Conservation (phyloP, 2,888 invertebrate species). For the Nemurella pictetii region DNA sequence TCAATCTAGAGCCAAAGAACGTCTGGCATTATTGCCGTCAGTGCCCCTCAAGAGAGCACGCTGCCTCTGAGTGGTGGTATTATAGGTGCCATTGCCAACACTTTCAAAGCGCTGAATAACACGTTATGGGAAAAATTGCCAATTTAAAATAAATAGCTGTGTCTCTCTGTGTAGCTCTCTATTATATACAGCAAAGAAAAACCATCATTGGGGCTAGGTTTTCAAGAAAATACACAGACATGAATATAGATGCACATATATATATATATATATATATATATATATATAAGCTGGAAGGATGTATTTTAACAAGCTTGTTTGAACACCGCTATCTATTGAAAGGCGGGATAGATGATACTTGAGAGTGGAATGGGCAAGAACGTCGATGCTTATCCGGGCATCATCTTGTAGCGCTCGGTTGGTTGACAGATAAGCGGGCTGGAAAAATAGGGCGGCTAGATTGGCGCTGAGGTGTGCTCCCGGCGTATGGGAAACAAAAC, state of each 20-base stretch:
- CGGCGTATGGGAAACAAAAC: too few species aligned
- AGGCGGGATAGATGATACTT: background rate
- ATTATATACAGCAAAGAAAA: too few species aligned
- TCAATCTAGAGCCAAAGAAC: too few species aligned
- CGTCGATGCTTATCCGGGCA: background rate
- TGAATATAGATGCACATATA: background rate
- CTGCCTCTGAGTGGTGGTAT: too few species aligned
- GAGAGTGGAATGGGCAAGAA: background rate
- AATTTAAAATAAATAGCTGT: slow-evolving; percentile 21
- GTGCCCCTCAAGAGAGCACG: background rate
- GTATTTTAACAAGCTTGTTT: slow-evolving; percentile 15
- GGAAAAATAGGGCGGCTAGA: background rate
- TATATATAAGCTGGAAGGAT: background rate
- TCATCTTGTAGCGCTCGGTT: too few species aligned
- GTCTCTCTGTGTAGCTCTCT: background rate
- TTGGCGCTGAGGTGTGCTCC: too few species aligned
- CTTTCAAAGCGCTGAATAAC: too few species aligned
- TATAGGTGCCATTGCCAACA: too few species aligned
- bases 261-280: background rate
- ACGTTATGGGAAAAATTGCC: background rate
- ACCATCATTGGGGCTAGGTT: background rate
- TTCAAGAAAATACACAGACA: background rate
- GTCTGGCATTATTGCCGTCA: background rate
- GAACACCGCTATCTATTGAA: background rate
- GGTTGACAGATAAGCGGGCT: background rate